A percentile compares a stretch with the other conserved stretches of the same genome.
Evolutionary conservation across 2,888 invertebrate species (phyloP).

Genomic region (Elmis aenea): DNA sequence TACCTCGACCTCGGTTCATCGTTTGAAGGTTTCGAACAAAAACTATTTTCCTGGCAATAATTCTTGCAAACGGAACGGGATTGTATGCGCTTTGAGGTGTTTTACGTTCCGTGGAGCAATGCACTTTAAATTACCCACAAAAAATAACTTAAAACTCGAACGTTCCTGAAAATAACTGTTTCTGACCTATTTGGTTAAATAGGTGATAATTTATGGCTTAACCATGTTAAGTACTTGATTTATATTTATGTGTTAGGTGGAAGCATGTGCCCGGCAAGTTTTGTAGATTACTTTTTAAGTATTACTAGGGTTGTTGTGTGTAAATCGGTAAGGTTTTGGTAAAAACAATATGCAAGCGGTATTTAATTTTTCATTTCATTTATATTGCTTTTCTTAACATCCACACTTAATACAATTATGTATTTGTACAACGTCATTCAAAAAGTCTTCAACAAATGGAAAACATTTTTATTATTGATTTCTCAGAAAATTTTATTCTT

Average conservation of each 20-base stretch:
- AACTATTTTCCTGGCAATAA: slow-evolving; percentile 40
- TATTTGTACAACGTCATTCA: too few species aligned
- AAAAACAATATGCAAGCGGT: too few species aligned
- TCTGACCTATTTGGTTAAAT: slow-evolving; percentile 40
- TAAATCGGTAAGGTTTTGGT: too few species aligned
- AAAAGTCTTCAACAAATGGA: too few species aligned
- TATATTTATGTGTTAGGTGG: slow-evolving; percentile 17
- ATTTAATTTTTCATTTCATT: too few species aligned
- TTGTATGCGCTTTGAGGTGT: slow-evolving; percentile 33
- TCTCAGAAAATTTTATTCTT: too few species aligned
- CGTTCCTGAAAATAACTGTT: slow-evolving; percentile 38
- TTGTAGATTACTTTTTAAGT: too few species aligned
- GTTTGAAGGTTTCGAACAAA: slow-evolving; percentile 25
- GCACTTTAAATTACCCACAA: slow-evolving; percentile 39
- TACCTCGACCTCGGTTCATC: slow-evolving; percentile 21
- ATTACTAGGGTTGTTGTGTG: too few species aligned
- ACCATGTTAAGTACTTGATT: slow-evolving; percentile 24
- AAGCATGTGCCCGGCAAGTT: slow-evolving; percentile 19
- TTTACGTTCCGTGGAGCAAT: slow-evolving; percentile 37
- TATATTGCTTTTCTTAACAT: too few species aligned
- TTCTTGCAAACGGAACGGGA: slow-evolving; percentile 37
- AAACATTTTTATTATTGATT: too few species aligned
- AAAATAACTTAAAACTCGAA: slow-evolving; percentile 27
- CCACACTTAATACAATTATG: too few species aligned
- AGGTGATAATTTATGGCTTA: slow-evolving; percentile 38